Evolutionary conservation across 2,888 invertebrate species (phyloP), one percentile per base, ranked within the genome.

Genomic region (Neuroscelio doddi): DNA sequence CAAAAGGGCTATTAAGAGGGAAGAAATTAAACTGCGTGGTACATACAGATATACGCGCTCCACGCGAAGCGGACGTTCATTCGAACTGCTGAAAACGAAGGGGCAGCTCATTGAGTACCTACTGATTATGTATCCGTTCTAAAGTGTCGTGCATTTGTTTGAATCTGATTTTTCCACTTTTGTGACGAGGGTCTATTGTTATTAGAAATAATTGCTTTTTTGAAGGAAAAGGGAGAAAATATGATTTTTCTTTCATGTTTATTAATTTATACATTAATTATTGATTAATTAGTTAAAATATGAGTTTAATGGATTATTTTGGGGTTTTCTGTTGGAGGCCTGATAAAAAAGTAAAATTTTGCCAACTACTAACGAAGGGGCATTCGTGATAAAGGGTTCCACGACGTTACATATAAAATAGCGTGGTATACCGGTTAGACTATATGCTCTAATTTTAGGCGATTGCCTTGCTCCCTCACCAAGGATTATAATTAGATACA

Each of bases 401-500:
- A 65, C 70, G 61, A 59, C 70, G 64, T 67, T 55, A 69, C 71
- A 74, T 77, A 75, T 78, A 75, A 77, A 78, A 79, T 75, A 79
- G 74, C 75, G 70, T 56, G 66, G 73, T 67, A 71, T 73, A 72
- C 74, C 72, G 74, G 79, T 79, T 79, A 73, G 80, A 79, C 80
- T 80, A 81, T 80, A 82, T 80, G 78, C 78, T 81, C 82, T 82
- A 82, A 82, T 82, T 82, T 82, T 82, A 82, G 82, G 74, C 81
- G 82, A 82, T 82, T 79, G 82, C 81, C 78, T 81, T 77, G 80
- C 82, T 81, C 81, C 80, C 81, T 82, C 82, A 77, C 80, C 80
- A 73, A 79, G 78, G 80, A 82, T 82, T 82, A 82, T 82, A 82
- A 82, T 82, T 82, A 82, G 82, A 82, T 82, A 78, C 82, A 82